These are phyloP conservation scores for Hydrophis major DNA, from an alignment of 2,797 vertebrate species.

Conservation along the genomic window DNA sequence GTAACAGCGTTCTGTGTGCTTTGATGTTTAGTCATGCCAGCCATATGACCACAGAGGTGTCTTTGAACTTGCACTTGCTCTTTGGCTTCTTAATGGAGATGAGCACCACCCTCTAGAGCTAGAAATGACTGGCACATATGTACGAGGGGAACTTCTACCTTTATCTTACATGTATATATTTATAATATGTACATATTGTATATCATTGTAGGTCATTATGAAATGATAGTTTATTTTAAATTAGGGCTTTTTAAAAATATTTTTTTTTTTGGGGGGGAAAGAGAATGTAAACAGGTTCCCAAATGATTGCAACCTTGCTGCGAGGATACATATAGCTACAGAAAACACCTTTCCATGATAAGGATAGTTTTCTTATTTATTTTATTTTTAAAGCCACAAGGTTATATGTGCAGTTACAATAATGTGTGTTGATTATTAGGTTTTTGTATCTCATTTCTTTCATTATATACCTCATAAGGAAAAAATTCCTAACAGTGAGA, in stretches of 20 bases:
- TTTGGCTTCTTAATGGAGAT: too few species aligned
- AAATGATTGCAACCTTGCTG: slow-evolving; percentile 33
- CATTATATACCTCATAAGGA: neutral
- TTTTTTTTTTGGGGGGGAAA: neutral
- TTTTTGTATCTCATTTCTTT: neutral
- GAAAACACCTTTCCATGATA: neutral
- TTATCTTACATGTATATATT: too few species aligned
- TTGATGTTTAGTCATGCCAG: too few species aligned
- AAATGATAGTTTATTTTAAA: neutral
- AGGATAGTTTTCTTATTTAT: neutral
- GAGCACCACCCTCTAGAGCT: too few species aligned
- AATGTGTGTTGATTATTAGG: slow-evolving; percentile 24
- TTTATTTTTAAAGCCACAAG: slow-evolving; percentile 42
- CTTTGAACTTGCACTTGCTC: too few species aligned
- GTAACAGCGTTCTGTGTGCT: too few species aligned
- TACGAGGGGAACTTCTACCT: too few species aligned
- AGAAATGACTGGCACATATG: too few species aligned
- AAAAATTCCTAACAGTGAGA: slow-evolving; percentile 35
- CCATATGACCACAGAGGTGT: too few species aligned
- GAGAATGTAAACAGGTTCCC: slow-evolving; percentile 29
- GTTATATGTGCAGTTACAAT: slow-evolving; percentile 22
- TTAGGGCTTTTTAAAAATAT: neutral
- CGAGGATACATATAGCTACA: slow-evolving; percentile 38
- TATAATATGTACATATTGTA: too few species aligned
- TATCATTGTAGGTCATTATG: slow-evolving; percentile 14